Conservation (phyloP, 2,888 invertebrate genomes). For the Lamproptera curius region DNA sequence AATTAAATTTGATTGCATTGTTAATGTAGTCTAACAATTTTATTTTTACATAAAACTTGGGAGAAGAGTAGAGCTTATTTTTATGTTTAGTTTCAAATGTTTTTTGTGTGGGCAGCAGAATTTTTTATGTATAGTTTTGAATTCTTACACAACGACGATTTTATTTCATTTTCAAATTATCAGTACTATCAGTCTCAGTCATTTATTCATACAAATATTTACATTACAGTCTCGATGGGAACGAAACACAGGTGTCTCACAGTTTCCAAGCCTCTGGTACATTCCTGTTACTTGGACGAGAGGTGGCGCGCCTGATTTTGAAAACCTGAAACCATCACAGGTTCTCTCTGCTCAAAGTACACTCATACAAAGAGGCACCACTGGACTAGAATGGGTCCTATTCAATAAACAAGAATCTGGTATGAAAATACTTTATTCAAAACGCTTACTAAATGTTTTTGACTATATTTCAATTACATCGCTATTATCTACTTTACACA, state of each 20-base stretch:
- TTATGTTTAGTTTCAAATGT: no score
- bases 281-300: conserved; percentile 70
- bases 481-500: no score
- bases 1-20: no score
- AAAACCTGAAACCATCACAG: conserved; percentile 54
- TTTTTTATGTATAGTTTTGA: background rate
- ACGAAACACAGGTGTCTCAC: conserved; percentile 42
- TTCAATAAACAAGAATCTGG: conserved; percentile 80
- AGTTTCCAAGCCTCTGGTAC: conserved; percentile 43
- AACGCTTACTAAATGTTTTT: conserved; percentile 13
- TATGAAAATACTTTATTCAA: no score
- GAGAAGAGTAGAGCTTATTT: no score
- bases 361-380: conserved; percentile 42
- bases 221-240: conserved; percentile 53
- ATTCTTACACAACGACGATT: background rate
- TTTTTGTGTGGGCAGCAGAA: no score
- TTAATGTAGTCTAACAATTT: no score
- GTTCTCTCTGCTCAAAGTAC: conserved; percentile 39
- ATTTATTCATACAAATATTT: background rate
- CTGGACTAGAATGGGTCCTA: conserved; percentile 76
- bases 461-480: no score
- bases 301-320: conserved; percentile 53
- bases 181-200: no score
- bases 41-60: no score
- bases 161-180: background rate